phyloP scores from a whole-genome alignment of 1,140 invertebrate species.

The Drosophila orosa region DNA sequence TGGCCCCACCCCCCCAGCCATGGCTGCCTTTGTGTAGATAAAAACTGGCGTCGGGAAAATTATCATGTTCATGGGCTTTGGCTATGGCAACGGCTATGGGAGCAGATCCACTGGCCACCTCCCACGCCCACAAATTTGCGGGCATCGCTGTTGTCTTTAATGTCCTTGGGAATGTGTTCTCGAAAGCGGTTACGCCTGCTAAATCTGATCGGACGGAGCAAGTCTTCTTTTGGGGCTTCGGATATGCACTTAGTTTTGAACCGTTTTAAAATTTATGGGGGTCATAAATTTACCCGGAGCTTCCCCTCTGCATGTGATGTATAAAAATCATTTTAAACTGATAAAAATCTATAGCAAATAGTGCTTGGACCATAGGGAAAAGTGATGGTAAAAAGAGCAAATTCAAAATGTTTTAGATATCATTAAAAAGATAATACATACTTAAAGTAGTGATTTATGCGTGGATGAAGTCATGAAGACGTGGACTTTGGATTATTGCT shows the following conservation, averaged over 20 bases:
- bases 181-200: slow-evolving; percentile 27
- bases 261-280: slow-evolving; percentile 23
- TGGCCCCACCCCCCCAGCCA: slow-evolving; percentile 10
- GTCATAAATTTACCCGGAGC: slow-evolving; percentile 15
- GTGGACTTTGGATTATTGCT: not conserved
- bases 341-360: slow-evolving; percentile 1
- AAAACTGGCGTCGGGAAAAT: slow-evolving; percentile 83
- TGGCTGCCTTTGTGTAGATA: slow-evolving; percentile 72
- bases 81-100: slow-evolving; percentile 46
- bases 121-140: slow-evolving; percentile 47
- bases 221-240: not conserved
- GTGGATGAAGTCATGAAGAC: not conserved
- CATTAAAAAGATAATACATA: not conserved
- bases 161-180: slow-evolving; percentile 48
- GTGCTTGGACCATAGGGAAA: not conserved
- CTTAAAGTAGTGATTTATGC: not conserved
- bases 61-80: slow-evolving; percentile 78
- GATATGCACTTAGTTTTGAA: slow-evolving; percentile 27
- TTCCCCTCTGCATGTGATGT: not conserved
- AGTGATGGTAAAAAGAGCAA: not conserved
- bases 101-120: slow-evolving; percentile 22
- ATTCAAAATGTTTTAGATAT: slow-evolving; percentile 3
- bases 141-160: slow-evolving; percentile 41
- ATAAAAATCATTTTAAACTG: slow-evolving; percentile 10
- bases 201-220: slow-evolving; percentile 16